phyloP scores from a whole-genome alignment of 2,797 vertebrate species.

The Okamejei kenojei region DNA sequence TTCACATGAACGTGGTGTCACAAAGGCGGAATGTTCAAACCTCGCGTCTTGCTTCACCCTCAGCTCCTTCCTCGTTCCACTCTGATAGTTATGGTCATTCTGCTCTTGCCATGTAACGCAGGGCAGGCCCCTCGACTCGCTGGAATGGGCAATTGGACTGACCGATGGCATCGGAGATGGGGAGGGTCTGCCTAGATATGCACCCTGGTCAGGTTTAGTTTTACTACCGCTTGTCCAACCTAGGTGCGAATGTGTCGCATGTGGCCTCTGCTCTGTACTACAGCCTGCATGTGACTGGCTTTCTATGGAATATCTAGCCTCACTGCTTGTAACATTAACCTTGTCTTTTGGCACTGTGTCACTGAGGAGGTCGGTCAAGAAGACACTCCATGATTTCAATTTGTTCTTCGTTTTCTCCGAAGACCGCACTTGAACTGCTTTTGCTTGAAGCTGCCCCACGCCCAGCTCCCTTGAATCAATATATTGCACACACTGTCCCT shows the following conservation, averaged over 20 bases:
- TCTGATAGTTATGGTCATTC: slow-evolving; percentile 32
- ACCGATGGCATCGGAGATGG: background rate
- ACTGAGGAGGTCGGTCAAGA: background rate
- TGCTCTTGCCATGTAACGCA: background rate
- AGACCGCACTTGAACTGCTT: background rate
- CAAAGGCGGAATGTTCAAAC: background rate
- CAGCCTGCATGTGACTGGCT: background rate
- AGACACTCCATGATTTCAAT: background rate
- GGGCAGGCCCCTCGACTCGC: background rate
- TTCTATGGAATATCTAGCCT: background rate
- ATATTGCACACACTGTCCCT: background rate
- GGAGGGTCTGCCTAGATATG: background rate
- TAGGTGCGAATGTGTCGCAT: background rate
- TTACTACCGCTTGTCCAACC: background rate
- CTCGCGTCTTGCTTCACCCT: background rate
- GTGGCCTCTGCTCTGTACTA: background rate
- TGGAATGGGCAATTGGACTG: background rate
- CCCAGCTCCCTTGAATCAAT: background rate
- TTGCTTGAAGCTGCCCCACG: background rate
- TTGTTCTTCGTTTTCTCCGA: background rate
- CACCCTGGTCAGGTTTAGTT: background rate
- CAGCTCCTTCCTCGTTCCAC: background rate
- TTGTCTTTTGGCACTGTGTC: background rate
- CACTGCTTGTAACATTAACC: background rate
- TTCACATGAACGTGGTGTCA: background rate